Percentiles rank a stretch among this genome's conserved stretches.
Evolutionary conservation across 2,797 vertebrate species (phyloP).

Genomic region (Chaetodon trifasciatus): DNA sequence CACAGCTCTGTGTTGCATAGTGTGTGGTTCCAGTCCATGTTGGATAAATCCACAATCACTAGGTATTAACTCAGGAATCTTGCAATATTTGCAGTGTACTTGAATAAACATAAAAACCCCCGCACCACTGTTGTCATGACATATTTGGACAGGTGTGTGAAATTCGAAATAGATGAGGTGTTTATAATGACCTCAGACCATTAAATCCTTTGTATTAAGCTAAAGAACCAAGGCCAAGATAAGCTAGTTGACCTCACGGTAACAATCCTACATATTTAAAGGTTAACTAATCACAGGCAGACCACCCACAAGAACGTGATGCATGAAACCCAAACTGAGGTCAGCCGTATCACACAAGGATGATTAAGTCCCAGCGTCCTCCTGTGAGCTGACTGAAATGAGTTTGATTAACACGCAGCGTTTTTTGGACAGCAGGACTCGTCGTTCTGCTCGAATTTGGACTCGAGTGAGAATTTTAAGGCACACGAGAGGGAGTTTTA

Average conservation of each 20-base stretch:
- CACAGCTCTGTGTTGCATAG: neutral
- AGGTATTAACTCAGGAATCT: constrained; percentile 66
- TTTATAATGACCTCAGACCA: constrained; percentile 44
- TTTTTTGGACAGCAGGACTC: neutral
- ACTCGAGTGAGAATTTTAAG: constrained; percentile 52
- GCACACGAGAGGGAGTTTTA: constrained; percentile 53
- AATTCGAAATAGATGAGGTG: constrained; percentile 59
- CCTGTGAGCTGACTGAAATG: constrained; percentile 5
- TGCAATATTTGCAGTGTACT: constrained; percentile 63
- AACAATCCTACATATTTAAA: constrained; percentile 48
- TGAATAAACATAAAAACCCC: constrained; percentile 57
- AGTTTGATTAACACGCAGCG: constrained; percentile 5
- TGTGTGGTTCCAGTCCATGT: constrained; percentile 27
- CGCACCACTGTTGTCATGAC: constrained; percentile 35
- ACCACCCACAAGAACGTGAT: constrained; percentile 66
- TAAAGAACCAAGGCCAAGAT: constrained; percentile 41
- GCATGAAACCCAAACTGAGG: constrained; percentile 30
- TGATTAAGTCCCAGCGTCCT: constrained; percentile 2
- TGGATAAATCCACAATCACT: constrained; percentile 55
- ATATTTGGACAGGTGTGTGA: constrained; percentile 71
- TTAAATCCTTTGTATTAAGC: constrained; percentile 53
- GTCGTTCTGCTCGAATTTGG: constrained; percentile 32
- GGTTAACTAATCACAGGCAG: constrained; percentile 47
- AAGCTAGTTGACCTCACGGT: constrained; percentile 44
- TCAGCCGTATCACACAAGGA: constrained; percentile 12